Evolutionary conservation across 2,113 vertebrate species (phyloP).

Genomic region (Gymnocephalus cernua): DNA sequence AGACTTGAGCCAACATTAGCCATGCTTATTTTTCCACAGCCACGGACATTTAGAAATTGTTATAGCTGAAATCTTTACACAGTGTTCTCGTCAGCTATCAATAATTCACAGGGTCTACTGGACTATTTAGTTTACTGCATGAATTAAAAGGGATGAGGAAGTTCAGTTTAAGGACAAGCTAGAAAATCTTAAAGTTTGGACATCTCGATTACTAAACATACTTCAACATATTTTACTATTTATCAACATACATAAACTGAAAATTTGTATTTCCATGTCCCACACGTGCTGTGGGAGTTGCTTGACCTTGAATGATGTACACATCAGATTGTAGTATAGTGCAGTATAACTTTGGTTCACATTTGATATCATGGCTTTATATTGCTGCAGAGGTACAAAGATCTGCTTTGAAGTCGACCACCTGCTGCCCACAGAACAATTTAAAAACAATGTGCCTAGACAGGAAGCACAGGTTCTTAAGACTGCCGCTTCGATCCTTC

Average conservation of each 20-base stretch:
- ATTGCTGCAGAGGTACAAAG: constrained; percentile 38
- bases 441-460: constrained; percentile 35
- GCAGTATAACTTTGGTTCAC: constrained; percentile 39
- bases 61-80: not conserved
- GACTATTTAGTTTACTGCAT: constrained; percentile 12
- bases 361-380: constrained; percentile 43
- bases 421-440: constrained; percentile 47
- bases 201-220: constrained; percentile 34
- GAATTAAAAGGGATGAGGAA: constrained; percentile 10
- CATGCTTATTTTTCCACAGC: constrained; percentile 62
- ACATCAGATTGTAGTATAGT: constrained; percentile 8
- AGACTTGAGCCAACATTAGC: constrained; percentile 47
- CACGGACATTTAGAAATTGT: constrained; percentile 41
- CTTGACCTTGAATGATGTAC: constrained; percentile 14
- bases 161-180: constrained; percentile 37
- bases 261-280: not conserved
- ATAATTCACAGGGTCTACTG: constrained; percentile 26
- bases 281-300: not conserved
- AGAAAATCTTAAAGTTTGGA: constrained; percentile 32
- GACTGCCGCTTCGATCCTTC: constrained; percentile 5
- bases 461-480: constrained; percentile 28
- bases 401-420: constrained; percentile 60
- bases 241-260: no score
- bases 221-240: constrained; percentile 13
- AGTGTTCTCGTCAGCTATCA: constrained; percentile 26